Evolutionary conservation across 1,140 invertebrate genomes (phyloP).

Genomic region (Tetranychus urticae): DNA sequence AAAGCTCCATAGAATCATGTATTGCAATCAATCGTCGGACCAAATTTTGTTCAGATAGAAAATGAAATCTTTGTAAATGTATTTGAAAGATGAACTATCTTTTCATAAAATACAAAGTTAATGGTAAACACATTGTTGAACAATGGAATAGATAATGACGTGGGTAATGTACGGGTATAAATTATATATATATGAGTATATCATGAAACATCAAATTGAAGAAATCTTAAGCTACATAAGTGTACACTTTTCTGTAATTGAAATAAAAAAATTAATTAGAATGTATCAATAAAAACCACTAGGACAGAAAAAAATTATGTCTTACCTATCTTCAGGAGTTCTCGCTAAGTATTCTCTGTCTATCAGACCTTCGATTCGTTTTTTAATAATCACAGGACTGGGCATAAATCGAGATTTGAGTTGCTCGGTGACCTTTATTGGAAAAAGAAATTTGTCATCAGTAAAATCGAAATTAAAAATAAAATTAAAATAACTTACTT

Average conservation of each 20-base stretch:
- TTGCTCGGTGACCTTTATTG: slow-evolving; percentile 69
- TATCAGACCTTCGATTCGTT: slow-evolving; percentile 93
- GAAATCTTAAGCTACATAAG: slow-evolving; percentile 52
- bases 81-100: too few relatives aligned
- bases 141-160: not conserved
- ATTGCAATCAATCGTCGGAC: too few relatives aligned
- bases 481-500: slow-evolving; percentile 27
- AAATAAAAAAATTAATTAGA: slow-evolving; percentile 7
- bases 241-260: slow-evolving; percentile 54
- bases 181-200: not conserved
- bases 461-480: not conserved
- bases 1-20: too few relatives aligned
- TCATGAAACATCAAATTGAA: not conserved
- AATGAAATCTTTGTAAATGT: too few relatives aligned
- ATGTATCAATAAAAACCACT: not conserved
- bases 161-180: not conserved
- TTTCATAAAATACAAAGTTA: too few relatives aligned
- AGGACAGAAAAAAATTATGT: not conserved
- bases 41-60: too few relatives aligned
- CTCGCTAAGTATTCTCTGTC: slow-evolving; percentile 93
- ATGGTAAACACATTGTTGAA: too few relatives aligned
- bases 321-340: slow-evolving; percentile 68
- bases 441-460: not conserved
- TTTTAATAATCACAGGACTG: slow-evolving; percentile 92
- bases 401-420: slow-evolving; percentile 85